Percentiles rank a stretch among this genome's conserved stretches.
Evolutionary conservation across 2,797 vertebrate species (phyloP).

Genomic region (Helarctos malayanus): DNA sequence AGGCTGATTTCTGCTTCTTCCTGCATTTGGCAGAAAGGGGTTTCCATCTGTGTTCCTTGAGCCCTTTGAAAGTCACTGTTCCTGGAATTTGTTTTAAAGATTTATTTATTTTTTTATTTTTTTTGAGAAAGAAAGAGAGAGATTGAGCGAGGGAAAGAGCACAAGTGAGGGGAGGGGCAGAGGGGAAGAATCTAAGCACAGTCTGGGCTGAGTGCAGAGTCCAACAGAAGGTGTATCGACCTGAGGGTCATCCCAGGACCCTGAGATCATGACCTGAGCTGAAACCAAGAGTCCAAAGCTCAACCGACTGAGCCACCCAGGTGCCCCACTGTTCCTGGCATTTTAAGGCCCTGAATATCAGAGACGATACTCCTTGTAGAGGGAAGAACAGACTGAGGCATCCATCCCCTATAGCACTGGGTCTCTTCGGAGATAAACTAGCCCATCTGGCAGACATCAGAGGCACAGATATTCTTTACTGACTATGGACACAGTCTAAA

Average conservation of each 20-base stretch:
- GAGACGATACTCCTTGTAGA: background rate
- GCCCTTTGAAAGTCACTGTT: conserved; percentile 32
- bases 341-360: background rate
- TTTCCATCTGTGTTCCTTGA: conserved; percentile 42
- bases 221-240: background rate
- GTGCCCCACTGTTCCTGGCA: background rate
- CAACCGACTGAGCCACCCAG: no score
- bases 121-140: background rate
- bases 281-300: no score
- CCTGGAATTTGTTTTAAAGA: background rate
- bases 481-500: background rate
- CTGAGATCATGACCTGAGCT: background rate
- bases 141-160: background rate
- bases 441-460: background rate
- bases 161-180: background rate
- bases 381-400: background rate
- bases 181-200: background rate
- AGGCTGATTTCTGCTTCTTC: background rate
- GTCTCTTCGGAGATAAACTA: background rate
- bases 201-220: background rate
- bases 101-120: background rate
- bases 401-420: background rate
- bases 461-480: background rate
- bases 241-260: background rate
- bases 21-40: background rate